phyloP scores from a whole-genome alignment of 1,140 invertebrate species.

The Leptinotarsa defecta region DNA sequence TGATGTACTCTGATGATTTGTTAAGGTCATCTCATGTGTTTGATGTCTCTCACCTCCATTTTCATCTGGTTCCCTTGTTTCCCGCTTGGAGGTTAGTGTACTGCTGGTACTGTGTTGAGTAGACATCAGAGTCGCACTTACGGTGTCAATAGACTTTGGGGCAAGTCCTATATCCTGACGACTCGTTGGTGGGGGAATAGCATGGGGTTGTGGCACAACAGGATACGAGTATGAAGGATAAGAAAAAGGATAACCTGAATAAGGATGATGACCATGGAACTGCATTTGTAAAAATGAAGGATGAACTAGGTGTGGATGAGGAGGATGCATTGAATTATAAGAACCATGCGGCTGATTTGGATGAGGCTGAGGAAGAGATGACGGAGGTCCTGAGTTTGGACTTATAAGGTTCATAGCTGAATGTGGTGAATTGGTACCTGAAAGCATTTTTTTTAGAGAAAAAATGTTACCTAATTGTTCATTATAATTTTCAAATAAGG shows the following conservation, averaged over 20 bases:
- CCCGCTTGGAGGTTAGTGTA: slow-evolving; percentile 62
- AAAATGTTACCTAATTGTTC: too few relatives aligned
- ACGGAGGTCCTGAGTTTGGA: slow-evolving; percentile 60
- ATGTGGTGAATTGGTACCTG: slow-evolving; percentile 58
- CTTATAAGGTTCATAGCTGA: slow-evolving; percentile 66
- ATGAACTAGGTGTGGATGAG: slow-evolving; percentile 70
- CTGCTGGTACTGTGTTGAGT: slow-evolving; percentile 67
- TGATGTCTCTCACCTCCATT: slow-evolving; percentile 60
- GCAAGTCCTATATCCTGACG: slow-evolving; percentile 52
- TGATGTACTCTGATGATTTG: slow-evolving; percentile 66
- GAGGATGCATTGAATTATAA: slow-evolving; percentile 60
- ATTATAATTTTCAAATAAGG: too few relatives aligned
- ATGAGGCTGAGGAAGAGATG: slow-evolving; percentile 70
- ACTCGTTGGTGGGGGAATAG: slow-evolving; percentile 69
- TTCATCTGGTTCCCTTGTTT: slow-evolving; percentile 60
- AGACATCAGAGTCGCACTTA: slow-evolving; percentile 70
- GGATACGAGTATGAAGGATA: slow-evolving; percentile 74
- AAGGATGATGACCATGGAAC: slow-evolving; percentile 48
- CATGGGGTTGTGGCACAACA: slow-evolving; percentile 68
- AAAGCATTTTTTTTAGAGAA: neutral
- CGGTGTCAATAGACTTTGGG: slow-evolving; percentile 62
- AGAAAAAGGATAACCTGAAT: slow-evolving; percentile 57
- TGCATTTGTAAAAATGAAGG: slow-evolving; percentile 56
- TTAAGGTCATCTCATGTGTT: slow-evolving; percentile 65
- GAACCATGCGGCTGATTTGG: slow-evolving; percentile 66